These are phyloP conservation scores for Meles meles DNA, from an alignment of 2,113 vertebrate species.

Conservation along the genomic window DNA sequence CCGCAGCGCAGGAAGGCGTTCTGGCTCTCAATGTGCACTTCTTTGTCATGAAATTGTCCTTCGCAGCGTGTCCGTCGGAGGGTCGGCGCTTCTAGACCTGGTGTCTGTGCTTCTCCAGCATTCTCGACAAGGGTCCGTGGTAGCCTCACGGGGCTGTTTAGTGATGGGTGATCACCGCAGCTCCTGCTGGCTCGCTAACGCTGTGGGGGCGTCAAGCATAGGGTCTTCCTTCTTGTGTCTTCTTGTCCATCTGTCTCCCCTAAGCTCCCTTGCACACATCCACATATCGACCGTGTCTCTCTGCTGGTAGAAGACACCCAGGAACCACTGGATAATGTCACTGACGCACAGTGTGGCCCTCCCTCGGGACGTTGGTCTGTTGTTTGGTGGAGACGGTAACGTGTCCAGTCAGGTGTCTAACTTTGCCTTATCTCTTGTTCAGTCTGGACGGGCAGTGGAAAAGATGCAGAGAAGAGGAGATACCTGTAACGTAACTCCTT, in stretches of 20 bases:
- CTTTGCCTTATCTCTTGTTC: not conserved
- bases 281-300: not conserved
- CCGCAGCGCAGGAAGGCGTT: not conserved
- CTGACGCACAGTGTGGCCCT: accelerated
- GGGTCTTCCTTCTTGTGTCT: not conserved
- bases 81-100: not conserved
- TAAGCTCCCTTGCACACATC: not conserved
- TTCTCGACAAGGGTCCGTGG: accelerated
- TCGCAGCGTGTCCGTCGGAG: accelerated
- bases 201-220: accelerated
- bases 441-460: accelerated
- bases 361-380: accelerated
- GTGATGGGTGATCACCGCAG: accelerated
- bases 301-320: accelerated
- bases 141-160: accelerated
- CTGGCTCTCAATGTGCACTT: not conserved
- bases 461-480: not conserved
- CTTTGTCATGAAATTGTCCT: not conserved
- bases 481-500: not conserved
- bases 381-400: accelerated
- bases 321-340: not conserved
- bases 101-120: accelerated
- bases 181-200: accelerated
- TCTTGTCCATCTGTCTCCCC: too few species aligned
- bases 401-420: accelerated